A percentile compares a stretch with the other conserved stretches of the same genome.
Conservation (phyloP, 2,113 vertebrate genomes). For the Callochromis pleurospilus region DNA sequence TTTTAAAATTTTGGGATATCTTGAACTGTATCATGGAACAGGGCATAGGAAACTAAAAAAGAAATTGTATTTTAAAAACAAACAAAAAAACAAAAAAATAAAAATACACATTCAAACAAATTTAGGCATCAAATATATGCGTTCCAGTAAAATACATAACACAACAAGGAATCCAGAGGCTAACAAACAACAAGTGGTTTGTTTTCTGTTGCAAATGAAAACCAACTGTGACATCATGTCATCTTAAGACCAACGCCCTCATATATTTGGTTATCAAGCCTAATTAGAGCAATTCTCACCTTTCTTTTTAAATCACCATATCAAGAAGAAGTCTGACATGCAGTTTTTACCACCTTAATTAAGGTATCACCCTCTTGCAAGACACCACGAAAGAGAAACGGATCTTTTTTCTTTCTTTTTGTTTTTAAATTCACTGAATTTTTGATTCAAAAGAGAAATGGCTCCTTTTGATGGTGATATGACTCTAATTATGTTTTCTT, state of each 20-base stretch:
- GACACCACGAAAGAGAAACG: neutral
- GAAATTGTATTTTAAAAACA: neutral
- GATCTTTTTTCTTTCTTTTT: neutral
- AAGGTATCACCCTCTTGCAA: neutral
- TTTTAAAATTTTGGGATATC: constrained; percentile 38
- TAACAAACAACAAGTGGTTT: constrained; percentile 4
- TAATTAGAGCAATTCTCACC: neutral
- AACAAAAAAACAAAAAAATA: constrained; percentile 17
- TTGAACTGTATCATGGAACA: constrained; percentile 30
- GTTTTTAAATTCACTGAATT: neutral
- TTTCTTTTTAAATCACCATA: neutral
- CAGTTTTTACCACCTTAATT: neutral
- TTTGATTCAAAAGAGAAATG: neutral
- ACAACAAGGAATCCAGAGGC: constrained; percentile 16
- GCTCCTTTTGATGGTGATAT: neutral
- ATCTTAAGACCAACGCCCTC: neutral
- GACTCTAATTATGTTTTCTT: neutral
- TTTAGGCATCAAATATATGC: constrained; percentile 57
- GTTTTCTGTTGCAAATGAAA: constrained; percentile 6
- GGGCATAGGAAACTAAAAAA: constrained; percentile 20
- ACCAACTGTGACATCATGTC: neutral
- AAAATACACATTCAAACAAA: constrained; percentile 50
- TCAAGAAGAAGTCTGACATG: neutral
- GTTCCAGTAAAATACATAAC: constrained; percentile 17
- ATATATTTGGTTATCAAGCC: constrained; percentile 20